phyloP scores from a whole-genome alignment of 2,888 invertebrate species.

The Erebia palarica region DNA sequence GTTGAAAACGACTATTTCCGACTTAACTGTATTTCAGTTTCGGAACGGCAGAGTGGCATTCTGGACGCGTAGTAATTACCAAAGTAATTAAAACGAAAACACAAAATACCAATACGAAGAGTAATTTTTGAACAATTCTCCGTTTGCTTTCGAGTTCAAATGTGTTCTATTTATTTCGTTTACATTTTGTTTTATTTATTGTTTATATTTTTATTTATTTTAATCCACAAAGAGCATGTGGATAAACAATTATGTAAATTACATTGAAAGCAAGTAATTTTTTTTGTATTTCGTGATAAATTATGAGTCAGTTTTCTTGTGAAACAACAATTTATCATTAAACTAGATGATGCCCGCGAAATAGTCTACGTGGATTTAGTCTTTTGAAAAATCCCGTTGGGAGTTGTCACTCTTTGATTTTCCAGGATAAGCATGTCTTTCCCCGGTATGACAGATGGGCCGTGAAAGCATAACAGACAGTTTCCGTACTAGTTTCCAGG shows the following conservation, averaged over 20 bases:
- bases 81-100: conserved; percentile 38
- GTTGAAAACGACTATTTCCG: neutral
- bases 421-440: no score
- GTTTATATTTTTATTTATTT: neutral
- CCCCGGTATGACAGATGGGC: no score
- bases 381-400: no score
- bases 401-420: no score
- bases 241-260: conserved; percentile 10
- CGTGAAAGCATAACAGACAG: no score
- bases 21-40: neutral
- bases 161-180: conserved; percentile 26
- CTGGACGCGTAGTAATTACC: conserved; percentile 35
- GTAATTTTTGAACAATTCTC: conserved; percentile 33
- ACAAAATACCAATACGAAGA: conserved; percentile 36
- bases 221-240: conserved; percentile 20
- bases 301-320: neutral
- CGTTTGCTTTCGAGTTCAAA: conserved; percentile 26
- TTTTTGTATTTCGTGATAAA: neutral
- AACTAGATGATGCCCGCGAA: no score
- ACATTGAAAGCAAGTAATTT: neutral
- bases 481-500: no score
- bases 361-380: no score
- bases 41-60: conserved; percentile 17
- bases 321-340: no score
- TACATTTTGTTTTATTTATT: neutral